These are phyloP conservation scores for Ophioninae sp. DNA, from an alignment of 2,888 invertebrate species.

Conservation along the genomic window DNA sequence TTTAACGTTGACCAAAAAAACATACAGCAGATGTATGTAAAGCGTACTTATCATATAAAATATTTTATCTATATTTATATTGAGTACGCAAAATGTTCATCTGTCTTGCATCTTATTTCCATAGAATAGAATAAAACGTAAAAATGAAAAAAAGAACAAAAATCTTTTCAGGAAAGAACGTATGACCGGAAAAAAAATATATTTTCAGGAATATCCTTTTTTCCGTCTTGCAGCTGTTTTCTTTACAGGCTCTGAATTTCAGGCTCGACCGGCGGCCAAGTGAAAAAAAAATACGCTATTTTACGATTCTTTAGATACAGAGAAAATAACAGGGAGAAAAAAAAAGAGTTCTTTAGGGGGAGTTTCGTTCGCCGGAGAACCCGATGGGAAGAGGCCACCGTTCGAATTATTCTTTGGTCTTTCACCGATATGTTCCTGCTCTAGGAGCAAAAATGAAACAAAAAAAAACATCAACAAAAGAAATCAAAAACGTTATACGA, in stretches of 20 bases:
- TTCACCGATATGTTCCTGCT: slow-evolving; percentile 43
- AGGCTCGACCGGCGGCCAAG: slow-evolving; percentile 76
- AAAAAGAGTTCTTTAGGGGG: slow-evolving; percentile 53
- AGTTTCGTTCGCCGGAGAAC: slow-evolving; percentile 57
- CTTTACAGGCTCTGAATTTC: slow-evolving; percentile 79
- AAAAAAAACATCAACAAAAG: slow-evolving; percentile 33
- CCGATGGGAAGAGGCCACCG: slow-evolving; percentile 57
- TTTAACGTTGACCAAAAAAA: neutral
- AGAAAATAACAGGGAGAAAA: slow-evolving; percentile 55
- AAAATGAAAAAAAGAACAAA: slow-evolving; percentile 35
- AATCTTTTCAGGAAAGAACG: slow-evolving; percentile 30
- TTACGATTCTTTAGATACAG: slow-evolving; percentile 67
- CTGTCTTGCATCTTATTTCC: slow-evolving; percentile 6
- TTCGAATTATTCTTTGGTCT: slow-evolving; percentile 56
- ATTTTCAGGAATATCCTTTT: slow-evolving; percentile 69
- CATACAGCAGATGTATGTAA: neutral
- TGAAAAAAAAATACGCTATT: slow-evolving; percentile 61
- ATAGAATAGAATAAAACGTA: slow-evolving; percentile 9
- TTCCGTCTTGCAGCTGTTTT: slow-evolving; percentile 79
- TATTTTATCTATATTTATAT: neutral
- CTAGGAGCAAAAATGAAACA: slow-evolving; percentile 45
- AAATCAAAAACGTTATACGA: slow-evolving; percentile 46
- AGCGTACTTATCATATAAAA: neutral
- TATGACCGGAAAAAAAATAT: slow-evolving; percentile 42
- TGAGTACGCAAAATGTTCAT: neutral